Conservation (phyloP, 1,140 invertebrate genomes). For the Drosophila albomicans region DNA sequence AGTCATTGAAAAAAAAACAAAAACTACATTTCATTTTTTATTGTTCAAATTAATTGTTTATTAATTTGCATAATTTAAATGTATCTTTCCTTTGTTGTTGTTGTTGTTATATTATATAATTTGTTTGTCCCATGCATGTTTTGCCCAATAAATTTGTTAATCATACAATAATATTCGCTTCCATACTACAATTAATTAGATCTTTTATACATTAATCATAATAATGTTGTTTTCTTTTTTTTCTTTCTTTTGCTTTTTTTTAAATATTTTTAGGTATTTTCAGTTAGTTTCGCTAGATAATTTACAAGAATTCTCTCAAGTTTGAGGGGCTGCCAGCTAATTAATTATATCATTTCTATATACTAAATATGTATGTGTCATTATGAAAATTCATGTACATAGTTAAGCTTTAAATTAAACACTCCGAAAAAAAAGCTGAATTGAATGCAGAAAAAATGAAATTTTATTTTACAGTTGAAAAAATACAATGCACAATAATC, state of each 20-base stretch:
- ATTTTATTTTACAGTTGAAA: slow-evolving; percentile 25
- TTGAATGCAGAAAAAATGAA: slow-evolving; percentile 16
- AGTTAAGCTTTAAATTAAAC: slow-evolving; percentile 31
- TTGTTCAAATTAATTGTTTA: slow-evolving; percentile 78
- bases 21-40: slow-evolving; percentile 18
- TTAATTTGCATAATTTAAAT: slow-evolving; percentile 76
- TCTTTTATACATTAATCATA: slow-evolving; percentile 62
- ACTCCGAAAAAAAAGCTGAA: slow-evolving; percentile 24
- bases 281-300: slow-evolving; percentile 45
- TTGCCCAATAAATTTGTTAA: slow-evolving; percentile 62
- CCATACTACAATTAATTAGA: slow-evolving; percentile 63
- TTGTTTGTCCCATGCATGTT: slow-evolving; percentile 65
- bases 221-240: slow-evolving; percentile 41
- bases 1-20: background rate
- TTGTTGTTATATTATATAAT: slow-evolving; percentile 38
- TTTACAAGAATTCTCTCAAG: slow-evolving; percentile 58
- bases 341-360: slow-evolving; percentile 23
- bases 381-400: slow-evolving; percentile 55
- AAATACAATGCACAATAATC: slow-evolving; percentile 61
- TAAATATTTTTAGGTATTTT: slow-evolving; percentile 14
- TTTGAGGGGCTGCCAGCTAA: slow-evolving; percentile 14
- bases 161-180: slow-evolving; percentile 53
- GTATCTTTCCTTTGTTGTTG: slow-evolving; percentile 33
- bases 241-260: slow-evolving; percentile 13
- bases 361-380: slow-evolving; percentile 22